Evolutionary conservation across 2,888 invertebrate species (phyloP), one percentile per base, ranked within the genome.

Genomic region (Drosophila bunnanda): DNA sequence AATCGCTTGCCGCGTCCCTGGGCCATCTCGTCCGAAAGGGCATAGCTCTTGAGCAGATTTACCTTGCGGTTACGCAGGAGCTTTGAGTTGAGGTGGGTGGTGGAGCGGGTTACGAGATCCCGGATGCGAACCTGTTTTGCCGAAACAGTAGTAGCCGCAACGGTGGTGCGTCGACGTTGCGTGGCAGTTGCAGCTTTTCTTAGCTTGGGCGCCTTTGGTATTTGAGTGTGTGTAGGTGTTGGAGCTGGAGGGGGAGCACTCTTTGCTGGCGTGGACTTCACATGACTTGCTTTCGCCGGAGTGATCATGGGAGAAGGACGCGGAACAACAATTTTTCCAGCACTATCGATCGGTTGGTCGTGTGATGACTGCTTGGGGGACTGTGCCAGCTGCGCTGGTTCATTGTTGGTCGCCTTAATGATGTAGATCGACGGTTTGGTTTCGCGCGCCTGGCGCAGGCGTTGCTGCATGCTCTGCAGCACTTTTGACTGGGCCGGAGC

Each of bases 341-440:
- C 15, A 3, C 4, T 15, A 1, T 44, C 61, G 8, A 20, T 10
- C 7, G 28, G 25, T 28, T 20, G 34, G 12, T 17, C 22, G 32
- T 41, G 15, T 15, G 20, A 13, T 4, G 61, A 4, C 38, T 25
- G 38, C 20, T 46, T 38, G 5, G 32, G 38, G 3, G 44, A n/a
- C 20, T 39, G 38, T 4, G 68, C 12, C 9, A 4, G 30, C 9
- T 39, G 69, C 13, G 46, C 20, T 6, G 60, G 32, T 25, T 71
- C 60, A 55, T 77, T 87, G 22, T 74, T 74, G 48, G 83, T 66
- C 2, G 90, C 75, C 62, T 92, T 77, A 8, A 91, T 87, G 64
- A 91, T 92, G 61, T 82, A 92, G 43, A 91, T 91, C 39, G 88
- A 86, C 0, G 91, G 91, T 57, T 91, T 89, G 4, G 82, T 66